Percentiles rank a stretch among this genome's conserved stretches.
These are phyloP conservation scores for Seriola rivoliana DNA, from an alignment of 2,113 vertebrate species.

Conservation along the genomic window DNA sequence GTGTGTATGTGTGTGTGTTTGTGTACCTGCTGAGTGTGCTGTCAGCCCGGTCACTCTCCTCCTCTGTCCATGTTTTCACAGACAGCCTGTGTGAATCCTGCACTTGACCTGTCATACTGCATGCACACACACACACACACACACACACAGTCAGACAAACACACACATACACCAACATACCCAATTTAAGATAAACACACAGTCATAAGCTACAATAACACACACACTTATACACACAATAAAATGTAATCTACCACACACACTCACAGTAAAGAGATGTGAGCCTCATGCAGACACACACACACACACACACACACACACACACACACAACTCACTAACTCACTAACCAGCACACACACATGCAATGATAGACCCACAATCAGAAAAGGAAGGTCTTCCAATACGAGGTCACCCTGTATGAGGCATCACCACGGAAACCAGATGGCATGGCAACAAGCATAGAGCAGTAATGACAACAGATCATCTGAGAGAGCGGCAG, in stretches of 20 bases:
- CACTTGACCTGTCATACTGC: slow-evolving; percentile 84
- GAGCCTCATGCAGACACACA: not conserved
- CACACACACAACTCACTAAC: not conserved
- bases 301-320: not conserved
- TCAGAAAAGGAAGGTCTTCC: slow-evolving; percentile 42
- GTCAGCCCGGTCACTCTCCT: slow-evolving; percentile 77
- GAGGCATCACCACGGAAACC: slow-evolving; percentile 64
- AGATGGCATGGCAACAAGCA: slow-evolving; percentile 66
- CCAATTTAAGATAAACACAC: not conserved
- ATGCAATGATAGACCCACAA: slow-evolving; percentile 6
- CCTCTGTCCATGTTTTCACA: slow-evolving; percentile 80
- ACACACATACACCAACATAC: not conserved
- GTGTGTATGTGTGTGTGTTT: slow-evolving; percentile 1
- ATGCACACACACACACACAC: slow-evolving; percentile 25
- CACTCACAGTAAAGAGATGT: not conserved
- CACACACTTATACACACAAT: not conserved
- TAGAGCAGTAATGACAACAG: slow-evolving; percentile 32
- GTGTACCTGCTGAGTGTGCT: slow-evolving; percentile 84
- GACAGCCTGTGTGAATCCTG: slow-evolving; percentile 79
- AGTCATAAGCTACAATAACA: not conserved
- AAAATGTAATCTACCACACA: not conserved
- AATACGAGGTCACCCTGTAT: slow-evolving; percentile 27
- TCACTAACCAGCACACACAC: slow-evolving; percentile 3
- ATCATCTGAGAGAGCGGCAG: slow-evolving; percentile 4
- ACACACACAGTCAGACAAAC: slow-evolving; percentile 1